Conservation (phyloP, 92 coral and sea anemone species). For the Hydrozoanthus gracilis region DNA sequence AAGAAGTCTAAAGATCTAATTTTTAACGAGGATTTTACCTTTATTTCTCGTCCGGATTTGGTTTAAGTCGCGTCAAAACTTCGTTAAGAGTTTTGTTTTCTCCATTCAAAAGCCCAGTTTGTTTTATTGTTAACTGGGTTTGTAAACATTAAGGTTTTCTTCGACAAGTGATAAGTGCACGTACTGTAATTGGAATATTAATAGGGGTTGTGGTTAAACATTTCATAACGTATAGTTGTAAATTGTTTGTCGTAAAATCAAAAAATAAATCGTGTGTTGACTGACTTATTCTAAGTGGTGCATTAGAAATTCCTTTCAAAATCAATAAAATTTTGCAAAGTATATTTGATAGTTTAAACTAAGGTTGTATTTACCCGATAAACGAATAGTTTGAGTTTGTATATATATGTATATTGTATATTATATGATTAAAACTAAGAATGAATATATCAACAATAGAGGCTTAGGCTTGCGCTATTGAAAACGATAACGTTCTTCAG, state of each 20-base stretch:
- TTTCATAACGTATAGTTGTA: neutral
- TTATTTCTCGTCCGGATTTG: slow-evolving; percentile 10
- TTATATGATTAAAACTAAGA: too few relatives aligned
- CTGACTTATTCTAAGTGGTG: neutral
- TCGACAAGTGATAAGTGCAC: neutral
- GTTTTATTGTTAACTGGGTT: neutral
- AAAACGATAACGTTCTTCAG: too few relatives aligned
- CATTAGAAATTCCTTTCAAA: neutral
- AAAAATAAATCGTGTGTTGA: neutral
- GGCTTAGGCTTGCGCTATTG: too few relatives aligned
- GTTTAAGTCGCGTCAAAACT: slow-evolving; percentile 9
- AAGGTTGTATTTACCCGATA: too few relatives aligned
- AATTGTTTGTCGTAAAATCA: slow-evolving; percentile 8
- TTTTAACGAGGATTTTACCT: neutral
- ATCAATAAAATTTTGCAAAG: too few relatives aligned
- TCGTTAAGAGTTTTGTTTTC: neutral
- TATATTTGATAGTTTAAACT: too few relatives aligned
- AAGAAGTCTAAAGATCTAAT: neutral
- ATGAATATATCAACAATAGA: too few relatives aligned
- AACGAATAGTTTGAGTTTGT: too few relatives aligned
- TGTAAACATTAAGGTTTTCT: neutral
- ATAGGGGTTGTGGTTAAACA: neutral
- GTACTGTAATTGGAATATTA: neutral
- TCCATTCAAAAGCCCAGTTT: neutral
- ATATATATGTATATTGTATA: too few relatives aligned